Percentiles rank a stretch among this genome's conserved stretches.
Evolutionary conservation across 2,888 invertebrate species (phyloP).

Genomic region (Selenia dentaria): DNA sequence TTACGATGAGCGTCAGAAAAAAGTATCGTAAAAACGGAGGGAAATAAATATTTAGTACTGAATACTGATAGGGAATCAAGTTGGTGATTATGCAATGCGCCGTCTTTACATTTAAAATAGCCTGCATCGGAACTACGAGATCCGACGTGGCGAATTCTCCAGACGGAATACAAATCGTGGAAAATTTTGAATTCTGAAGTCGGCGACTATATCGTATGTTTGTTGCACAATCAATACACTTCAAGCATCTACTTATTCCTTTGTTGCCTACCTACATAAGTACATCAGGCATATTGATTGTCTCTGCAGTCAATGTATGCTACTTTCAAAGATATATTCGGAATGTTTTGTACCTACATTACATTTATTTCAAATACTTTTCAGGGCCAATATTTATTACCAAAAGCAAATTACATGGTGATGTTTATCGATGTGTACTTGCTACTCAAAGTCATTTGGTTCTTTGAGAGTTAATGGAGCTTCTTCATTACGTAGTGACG

Average conservation of each 20-base stretch:
- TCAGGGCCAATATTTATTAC: no score
- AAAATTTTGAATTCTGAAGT: slow-evolving; percentile 71
- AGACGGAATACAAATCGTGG: slow-evolving; percentile 80
- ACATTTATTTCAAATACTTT: no score
- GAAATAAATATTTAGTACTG: slow-evolving; percentile 77
- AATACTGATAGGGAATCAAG: slow-evolving; percentile 78
- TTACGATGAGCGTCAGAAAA: slow-evolving; percentile 50
- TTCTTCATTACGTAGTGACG: slow-evolving; percentile 10
- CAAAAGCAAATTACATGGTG: no score
- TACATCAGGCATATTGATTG: no score
- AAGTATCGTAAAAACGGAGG: slow-evolving; percentile 62
- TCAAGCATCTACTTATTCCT: neutral
- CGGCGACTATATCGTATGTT: slow-evolving; percentile 51
- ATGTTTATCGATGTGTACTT: neutral
- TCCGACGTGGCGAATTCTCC: slow-evolving; percentile 69
- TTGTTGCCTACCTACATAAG: no score
- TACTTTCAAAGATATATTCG: no score
- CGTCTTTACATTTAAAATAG: slow-evolving; percentile 80
- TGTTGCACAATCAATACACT: slow-evolving; percentile 17
- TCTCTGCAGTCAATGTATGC: no score
- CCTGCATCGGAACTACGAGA: slow-evolving; percentile 76
- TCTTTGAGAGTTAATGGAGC: neutral
- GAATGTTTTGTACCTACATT: no score
- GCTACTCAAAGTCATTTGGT: neutral
- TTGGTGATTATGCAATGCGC: slow-evolving; percentile 80